Evolutionary conservation across 2,888 invertebrate genomes (phyloP), one percentile per base, ranked within the genome.

Genomic region (Caenorhabditis sulstoni): DNA sequence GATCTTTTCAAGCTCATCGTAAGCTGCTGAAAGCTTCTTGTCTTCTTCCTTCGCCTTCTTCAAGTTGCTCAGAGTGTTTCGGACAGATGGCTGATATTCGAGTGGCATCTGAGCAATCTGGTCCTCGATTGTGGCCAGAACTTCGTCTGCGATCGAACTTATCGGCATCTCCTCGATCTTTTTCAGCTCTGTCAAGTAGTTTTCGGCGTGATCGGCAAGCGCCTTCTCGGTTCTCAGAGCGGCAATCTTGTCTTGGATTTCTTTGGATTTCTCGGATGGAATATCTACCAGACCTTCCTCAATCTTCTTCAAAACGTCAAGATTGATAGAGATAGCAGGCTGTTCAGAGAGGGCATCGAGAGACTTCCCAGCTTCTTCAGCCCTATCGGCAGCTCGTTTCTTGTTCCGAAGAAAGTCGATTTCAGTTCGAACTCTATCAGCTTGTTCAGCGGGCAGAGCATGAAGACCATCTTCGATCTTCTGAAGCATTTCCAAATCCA

Each of bases 91-190:
- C 9, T 44, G 61, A 53, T 64, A 66, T 41, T 71, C 62, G 3
- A 9, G 3, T 41, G 71, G 71, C 39, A 71, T 64, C 41, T 71
- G 62, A 16, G 49, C 11, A 11, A 71, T 62, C 14, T 71, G 71
- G 57, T 73, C 64, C 50, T 73, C 64, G 22, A 73, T 64, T 1
- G 73, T 64, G 1, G 49, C 12, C 7, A 73, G n/a, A 11, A 73
- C 18, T 8, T 73, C 58, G 14, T 50, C 20, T 44, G 50, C 57
- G 20, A 73, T 35, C 3, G 62, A 14, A 3, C 18, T 64, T 20
- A 64, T 62, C 14, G 76, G 64, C 35, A 58, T 58, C 16, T 62
- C 50, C 18, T 62, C 62, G 16, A 68, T 57, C 18, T 58, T 52
- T n/a, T 70, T 64, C 65, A 65, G 23, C 12, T 73, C 73, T 2